These are phyloP conservation scores for Malurus melanocephalus DNA, from an alignment of 2,113 vertebrate species.

Conservation along the genomic window DNA sequence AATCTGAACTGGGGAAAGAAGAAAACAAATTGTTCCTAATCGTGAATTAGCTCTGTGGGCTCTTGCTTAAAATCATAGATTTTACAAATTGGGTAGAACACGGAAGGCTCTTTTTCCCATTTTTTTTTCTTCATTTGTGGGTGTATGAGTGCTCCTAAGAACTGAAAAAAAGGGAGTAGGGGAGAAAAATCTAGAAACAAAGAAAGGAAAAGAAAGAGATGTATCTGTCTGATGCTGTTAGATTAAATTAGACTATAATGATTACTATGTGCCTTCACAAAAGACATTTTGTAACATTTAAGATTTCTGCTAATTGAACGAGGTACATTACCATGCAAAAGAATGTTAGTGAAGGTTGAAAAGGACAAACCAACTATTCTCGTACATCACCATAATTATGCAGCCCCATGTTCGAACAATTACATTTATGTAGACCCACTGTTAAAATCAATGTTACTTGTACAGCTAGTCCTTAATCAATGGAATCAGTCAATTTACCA, in stretches of 20 bases:
- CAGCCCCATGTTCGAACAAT: slow-evolving; percentile 86
- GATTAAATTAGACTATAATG: slow-evolving; percentile 76
- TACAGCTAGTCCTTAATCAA: slow-evolving; percentile 90
- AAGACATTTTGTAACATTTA: slow-evolving; percentile 82
- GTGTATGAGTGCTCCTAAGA: background rate
- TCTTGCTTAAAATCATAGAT: background rate
- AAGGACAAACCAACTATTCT: slow-evolving; percentile 83
- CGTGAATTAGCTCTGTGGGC: background rate
- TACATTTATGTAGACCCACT: slow-evolving; percentile 89
- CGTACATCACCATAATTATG: slow-evolving; percentile 84
- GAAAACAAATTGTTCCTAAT: background rate
- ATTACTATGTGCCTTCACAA: slow-evolving; percentile 75
- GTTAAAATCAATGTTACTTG: slow-evolving; percentile 91
- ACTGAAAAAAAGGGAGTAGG: background rate
- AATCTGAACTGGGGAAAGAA: background rate
- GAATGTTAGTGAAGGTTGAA: slow-evolving; percentile 85
- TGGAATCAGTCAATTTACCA: slow-evolving; percentile 89
- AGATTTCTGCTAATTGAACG: slow-evolving; percentile 81
- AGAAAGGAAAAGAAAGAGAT: slow-evolving; percentile 58
- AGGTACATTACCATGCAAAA: slow-evolving; percentile 83
- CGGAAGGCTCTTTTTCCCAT: background rate
- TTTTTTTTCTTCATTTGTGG: background rate
- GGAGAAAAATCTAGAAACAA: background rate
- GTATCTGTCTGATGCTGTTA: slow-evolving; percentile 63
- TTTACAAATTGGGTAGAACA: background rate